phyloP scores from a whole-genome alignment of 1,140 invertebrate genomes.

The Dryas iulia region DNA sequence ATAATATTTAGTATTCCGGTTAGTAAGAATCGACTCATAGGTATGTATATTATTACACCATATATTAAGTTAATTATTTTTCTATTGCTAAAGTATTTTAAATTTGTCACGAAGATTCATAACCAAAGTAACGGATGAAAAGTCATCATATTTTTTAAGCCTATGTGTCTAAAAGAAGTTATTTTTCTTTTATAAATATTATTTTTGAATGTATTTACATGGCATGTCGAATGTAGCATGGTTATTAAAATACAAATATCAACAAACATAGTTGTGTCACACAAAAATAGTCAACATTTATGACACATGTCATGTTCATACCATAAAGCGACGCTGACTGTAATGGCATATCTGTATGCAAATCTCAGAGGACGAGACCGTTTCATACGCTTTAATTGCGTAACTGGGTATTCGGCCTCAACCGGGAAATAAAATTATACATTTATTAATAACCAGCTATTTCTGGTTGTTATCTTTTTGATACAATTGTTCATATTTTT shows the following conservation, averaged over 20 bases:
- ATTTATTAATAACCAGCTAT: conserved; percentile 26
- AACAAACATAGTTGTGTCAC: not conserved
- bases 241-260: not conserved
- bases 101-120: too few relatives aligned
- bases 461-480: not conserved
- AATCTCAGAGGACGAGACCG: conserved; percentile 57
- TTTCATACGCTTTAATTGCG: conserved; percentile 56
- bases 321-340: conserved; percentile 46
- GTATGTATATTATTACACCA: too few relatives aligned
- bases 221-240: too few relatives aligned
- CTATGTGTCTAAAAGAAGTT: too few relatives aligned
- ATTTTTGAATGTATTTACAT: not conserved
- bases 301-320: conserved; percentile 18
- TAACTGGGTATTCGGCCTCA: conserved; percentile 42
- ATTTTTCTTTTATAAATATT: too few relatives aligned
- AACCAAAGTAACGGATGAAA: too few relatives aligned
- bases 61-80: too few relatives aligned
- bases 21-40: too few relatives aligned
- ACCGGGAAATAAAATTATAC: conserved; percentile 27
- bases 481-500: not conserved
- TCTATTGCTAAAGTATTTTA: too few relatives aligned
- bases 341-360: conserved; percentile 67
- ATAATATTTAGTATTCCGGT: too few relatives aligned
- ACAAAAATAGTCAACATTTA: conserved; percentile 28
- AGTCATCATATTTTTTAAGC: too few relatives aligned